These are phyloP conservation scores for Silurus meridionalis DNA, from an alignment of 2,113 vertebrate genomes.

Conservation along the genomic window DNA sequence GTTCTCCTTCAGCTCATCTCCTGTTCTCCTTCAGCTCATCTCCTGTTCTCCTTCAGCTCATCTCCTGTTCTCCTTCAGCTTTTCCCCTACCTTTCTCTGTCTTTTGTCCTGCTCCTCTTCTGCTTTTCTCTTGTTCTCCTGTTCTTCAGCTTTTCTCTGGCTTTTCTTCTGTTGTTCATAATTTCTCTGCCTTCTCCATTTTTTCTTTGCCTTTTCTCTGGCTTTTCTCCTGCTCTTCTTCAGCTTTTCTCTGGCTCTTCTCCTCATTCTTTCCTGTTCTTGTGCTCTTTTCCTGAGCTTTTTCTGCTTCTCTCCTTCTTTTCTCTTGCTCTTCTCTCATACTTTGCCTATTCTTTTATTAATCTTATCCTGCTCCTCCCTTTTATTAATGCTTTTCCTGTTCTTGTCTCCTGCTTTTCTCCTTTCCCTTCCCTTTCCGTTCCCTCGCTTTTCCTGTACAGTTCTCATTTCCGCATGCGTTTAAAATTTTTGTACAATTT, in stretches of 20 bases:
- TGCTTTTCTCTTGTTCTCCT: no score
- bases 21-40: background rate
- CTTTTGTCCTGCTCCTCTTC: no score
- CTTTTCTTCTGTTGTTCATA: background rate
- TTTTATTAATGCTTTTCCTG: background rate
- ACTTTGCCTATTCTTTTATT: accelerated
- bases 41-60: no score
- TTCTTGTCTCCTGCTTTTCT: no score
- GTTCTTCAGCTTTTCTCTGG: no score
- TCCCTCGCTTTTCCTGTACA: background rate
- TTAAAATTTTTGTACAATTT: background rate
- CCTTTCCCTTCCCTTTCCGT: background rate
- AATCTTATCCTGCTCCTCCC: background rate
- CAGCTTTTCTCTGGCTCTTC: background rate
- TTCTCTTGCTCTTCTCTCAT: background rate
- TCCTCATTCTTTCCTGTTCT: no score
- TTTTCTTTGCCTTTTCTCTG: no score
- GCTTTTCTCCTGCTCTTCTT: no score
- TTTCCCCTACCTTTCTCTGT: no score
- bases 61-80: no score
- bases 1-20: background rate
- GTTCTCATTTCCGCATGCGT: background rate
- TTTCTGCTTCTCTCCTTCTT: background rate
- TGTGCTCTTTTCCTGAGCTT: no score
- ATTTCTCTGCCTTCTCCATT: no score